Base-by-base conservation (phyloP, 2,113 vertebrate species). In the Ceyx melanurus region DNA sequence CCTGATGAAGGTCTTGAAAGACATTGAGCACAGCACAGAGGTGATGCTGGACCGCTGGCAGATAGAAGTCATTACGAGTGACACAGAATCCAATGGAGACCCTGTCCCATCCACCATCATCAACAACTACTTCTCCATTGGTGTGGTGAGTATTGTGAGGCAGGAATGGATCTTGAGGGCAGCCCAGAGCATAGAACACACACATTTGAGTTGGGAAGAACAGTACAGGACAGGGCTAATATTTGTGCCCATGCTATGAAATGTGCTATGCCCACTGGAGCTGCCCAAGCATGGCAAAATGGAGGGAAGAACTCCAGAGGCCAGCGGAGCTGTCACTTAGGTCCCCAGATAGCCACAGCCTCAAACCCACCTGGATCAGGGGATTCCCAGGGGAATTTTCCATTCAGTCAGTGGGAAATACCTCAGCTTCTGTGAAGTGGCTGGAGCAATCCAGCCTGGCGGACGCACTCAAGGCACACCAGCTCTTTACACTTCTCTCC, bases 81-180 rank as follows among this genome's bases (percentile, higher is more conserved):
- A 99, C 95, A 98, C 96, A 86, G 98, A 98, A 77, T 98, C 98
- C 93, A 98, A 98, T 0, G 99, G 99, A 6, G 99, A 99, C 89
- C 98, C 98, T 1, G 98, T 99, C 20, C 99, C 99, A 0, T 98
- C 99, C 97, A 98, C 97, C 94, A 99, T 99, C 92, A 98, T 99
- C 97, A 99, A 99, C 97, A 99, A 99, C 97, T 99, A 99, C 84
- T 99, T 99, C 97, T 99, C 99, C 86, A 99, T 99, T 2, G 99
- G 99, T 35, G 99, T 99, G 98, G 99, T 99, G 94, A 99, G 99
- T 82, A 15, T 58, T 1, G 0, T 0, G 1, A 56, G 31, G n/a
- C 29, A 56, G 50, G 58, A 16, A 3, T 9, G 33, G 42, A 28
- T 50, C 65, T 17, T 10, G 45, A 65, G 31, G 56, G 58, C 64